Conservation (phyloP, 2,888 invertebrate genomes). For the Choreutis nemorana region DNA sequence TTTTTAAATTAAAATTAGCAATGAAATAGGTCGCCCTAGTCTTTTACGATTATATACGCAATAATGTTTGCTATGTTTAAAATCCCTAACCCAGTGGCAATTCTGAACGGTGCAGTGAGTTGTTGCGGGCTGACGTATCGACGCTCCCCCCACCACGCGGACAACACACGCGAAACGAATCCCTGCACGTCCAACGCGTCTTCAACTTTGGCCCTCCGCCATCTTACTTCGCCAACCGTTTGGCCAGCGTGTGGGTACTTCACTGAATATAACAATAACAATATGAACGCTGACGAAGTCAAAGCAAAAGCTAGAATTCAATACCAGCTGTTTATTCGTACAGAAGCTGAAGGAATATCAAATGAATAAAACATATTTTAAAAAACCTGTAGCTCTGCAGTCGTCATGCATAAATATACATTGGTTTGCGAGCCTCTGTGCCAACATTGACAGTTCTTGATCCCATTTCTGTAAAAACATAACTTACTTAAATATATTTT, state of each 20-base stretch:
- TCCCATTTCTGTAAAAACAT: conserved; percentile 41
- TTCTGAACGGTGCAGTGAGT: conserved; percentile 31
- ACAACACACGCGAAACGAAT: conserved; percentile 37
- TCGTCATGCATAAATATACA: conserved; percentile 50
- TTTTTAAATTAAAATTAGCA: too few relatives aligned
- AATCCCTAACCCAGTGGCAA: conserved; percentile 36
- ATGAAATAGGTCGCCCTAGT: too few relatives aligned
- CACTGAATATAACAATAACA: conserved; percentile 19
- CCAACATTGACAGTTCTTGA: conserved; percentile 39
- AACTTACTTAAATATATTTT: neutral
- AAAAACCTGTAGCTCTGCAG: conserved; percentile 50
- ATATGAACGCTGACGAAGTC: neutral
- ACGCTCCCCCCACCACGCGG: conserved; percentile 56
- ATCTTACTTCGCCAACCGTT: conserved; percentile 49
- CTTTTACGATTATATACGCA: too few relatives aligned
- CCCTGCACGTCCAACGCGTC: conserved; percentile 27
- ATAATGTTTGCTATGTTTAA: too few relatives aligned
- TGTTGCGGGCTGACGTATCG: conserved; percentile 32
- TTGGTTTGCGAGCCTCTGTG: conserved; percentile 48
- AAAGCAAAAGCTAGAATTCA: too few relatives aligned
- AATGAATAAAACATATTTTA: neutral
- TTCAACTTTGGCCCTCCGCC: conserved; percentile 29
- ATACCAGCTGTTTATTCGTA: too few relatives aligned
- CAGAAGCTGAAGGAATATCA: too few relatives aligned
- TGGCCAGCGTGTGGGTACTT: conserved; percentile 52